Conservation (phyloP, 2,113 vertebrate species). For the Scomber colias region DNA sequence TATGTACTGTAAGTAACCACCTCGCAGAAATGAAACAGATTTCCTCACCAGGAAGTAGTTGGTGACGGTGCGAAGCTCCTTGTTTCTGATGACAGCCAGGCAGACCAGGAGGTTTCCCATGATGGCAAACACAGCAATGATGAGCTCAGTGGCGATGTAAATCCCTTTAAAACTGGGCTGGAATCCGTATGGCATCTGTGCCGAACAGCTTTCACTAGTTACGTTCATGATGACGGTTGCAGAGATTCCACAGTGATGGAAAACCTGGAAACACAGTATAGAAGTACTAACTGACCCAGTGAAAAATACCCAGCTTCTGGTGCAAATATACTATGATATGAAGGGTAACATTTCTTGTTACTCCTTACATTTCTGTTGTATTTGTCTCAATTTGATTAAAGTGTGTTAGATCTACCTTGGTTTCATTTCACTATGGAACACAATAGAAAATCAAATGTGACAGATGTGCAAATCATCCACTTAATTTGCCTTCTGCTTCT, state of each 20-base stretch:
- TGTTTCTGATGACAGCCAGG: constrained; percentile 70
- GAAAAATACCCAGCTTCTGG: too few relatives aligned
- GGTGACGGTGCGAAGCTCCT: constrained; percentile 78
- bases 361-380: too few relatives aligned
- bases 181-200: constrained; percentile 18
- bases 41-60: constrained; percentile 82
- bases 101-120: constrained; percentile 80
- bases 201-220: neutral
- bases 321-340: too few relatives aligned
- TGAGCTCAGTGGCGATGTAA: constrained; percentile 76
- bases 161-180: constrained; percentile 40
- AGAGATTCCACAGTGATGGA: neutral
- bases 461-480: neutral
- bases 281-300: neutral
- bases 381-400: too few relatives aligned
- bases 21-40: neutral
- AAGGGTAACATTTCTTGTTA: too few relatives aligned
- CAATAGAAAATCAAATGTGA: neutral
- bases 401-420: too few relatives aligned
- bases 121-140: constrained; percentile 71
- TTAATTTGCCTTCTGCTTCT: neutral
- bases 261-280: constrained; percentile 7
- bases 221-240: constrained; percentile 34
- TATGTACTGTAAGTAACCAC: too few relatives aligned
- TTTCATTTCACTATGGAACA: neutral